These are phyloP conservation scores for Trissolcus basalis DNA, from an alignment of 1,140 invertebrate genomes.

Conservation along the genomic window DNA sequence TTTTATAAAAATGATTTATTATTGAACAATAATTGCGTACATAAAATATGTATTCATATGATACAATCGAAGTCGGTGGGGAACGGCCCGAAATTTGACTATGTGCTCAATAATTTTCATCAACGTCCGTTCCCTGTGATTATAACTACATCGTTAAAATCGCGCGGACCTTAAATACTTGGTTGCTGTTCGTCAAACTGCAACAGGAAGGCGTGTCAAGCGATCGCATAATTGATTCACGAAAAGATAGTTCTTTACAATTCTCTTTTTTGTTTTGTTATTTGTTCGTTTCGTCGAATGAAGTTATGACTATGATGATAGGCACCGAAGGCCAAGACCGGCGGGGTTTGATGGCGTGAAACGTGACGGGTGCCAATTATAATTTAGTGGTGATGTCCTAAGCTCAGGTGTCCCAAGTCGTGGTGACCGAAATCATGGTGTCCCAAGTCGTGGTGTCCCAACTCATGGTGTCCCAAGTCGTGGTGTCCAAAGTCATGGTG, in stretches of 20 bases:
- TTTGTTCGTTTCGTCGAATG: constrained; percentile 24
- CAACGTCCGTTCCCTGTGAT: no score
- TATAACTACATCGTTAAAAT: constrained; percentile 25
- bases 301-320: constrained; percentile 40
- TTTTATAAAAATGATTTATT: constrained; percentile 60
- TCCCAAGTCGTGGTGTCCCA: constrained; percentile 9
- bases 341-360: not conserved
- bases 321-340: not conserved
- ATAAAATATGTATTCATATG: constrained; percentile 36
- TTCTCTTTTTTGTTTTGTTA: not conserved
- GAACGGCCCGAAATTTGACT: constrained; percentile 32
- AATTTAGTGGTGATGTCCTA: not conserved
- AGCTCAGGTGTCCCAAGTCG: constrained; percentile 3
- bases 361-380: no score
- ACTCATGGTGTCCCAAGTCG: constrained; percentile 13
- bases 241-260: constrained; percentile 8
- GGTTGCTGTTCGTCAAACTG: constrained; percentile 13
- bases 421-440: constrained; percentile 7
- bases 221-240: constrained; percentile 1
- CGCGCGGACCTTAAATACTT: constrained; percentile 17
- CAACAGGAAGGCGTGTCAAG: constrained; percentile 20
- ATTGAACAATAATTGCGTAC: constrained; percentile 48
- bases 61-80: constrained; percentile 40
- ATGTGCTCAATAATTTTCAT: constrained; percentile 25
- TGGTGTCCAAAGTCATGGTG: constrained; percentile 9